Evolutionary conservation across 2,888 invertebrate species (phyloP).

Genomic region (Zelleria hepariella): DNA sequence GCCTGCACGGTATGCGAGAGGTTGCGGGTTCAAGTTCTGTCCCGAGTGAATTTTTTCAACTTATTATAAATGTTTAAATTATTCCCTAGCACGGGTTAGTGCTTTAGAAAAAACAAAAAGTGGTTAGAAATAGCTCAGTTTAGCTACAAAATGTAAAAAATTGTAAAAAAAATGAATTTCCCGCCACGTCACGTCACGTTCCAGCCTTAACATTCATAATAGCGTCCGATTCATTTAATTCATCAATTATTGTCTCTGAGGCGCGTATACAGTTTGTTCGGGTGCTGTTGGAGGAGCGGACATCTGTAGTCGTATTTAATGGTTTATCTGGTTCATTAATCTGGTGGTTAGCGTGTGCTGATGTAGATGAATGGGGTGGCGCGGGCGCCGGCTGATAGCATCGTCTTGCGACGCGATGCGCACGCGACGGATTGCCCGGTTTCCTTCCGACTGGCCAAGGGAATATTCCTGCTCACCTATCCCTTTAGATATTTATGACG

Average conservation of each 20-base stretch:
- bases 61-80: too few species aligned
- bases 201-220: neutral
- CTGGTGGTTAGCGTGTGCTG: constrained; percentile 56
- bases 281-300: constrained; percentile 41
- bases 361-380: constrained; percentile 69
- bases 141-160: too few species aligned
- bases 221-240: constrained; percentile 37
- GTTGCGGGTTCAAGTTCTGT: too few species aligned
- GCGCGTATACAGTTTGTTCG: constrained; percentile 31
- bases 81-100: too few species aligned
- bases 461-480: neutral
- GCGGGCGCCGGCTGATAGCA: constrained; percentile 51
- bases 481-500: neutral
- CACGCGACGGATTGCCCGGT: neutral
- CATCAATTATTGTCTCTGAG: constrained; percentile 51
- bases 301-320: constrained; percentile 64
- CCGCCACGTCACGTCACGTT: too few species aligned
- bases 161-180: too few species aligned
- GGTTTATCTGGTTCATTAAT: constrained; percentile 67
- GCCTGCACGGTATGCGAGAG: too few species aligned
- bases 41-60: too few species aligned
- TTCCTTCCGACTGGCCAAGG: neutral
- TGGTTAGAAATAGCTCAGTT: too few species aligned
- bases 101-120: too few species aligned
- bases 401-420: constrained; percentile 20